Base-by-base conservation (phyloP, 1,140 invertebrate genomes). In the Drosophila orosa region DNA sequence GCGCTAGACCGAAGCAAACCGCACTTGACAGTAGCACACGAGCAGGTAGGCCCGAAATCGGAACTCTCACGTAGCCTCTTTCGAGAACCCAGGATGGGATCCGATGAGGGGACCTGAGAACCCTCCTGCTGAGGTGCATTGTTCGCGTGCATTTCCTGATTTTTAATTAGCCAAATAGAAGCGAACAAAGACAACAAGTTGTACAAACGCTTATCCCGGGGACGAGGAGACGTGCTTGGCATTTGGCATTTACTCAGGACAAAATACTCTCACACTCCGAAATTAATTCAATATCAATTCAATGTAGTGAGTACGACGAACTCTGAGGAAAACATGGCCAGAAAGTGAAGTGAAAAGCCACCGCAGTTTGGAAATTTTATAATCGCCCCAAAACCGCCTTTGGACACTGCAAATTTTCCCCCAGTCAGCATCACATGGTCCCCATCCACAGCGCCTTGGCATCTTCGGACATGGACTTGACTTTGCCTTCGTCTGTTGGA, bases 81-180 rank as follows among this genome's bases (percentile, higher is more conserved):
- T 6, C 40, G 2, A 27, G 25, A 56, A 67, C 12, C 29, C 42
- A 27, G 65, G 54, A 55, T 72, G 42, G 52, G 39, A 29, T 47
- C 61, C 61, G n/a, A 31, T n/a, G n/a, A 37, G 50, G 67, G 24
- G 2, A 15, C 54, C 15, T 31, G 7, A 50, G 29, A 12, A 13
- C 45, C 22, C 33, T 24, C 47, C 27, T 8, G 25, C 25, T 12
- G 6, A 0, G 22, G 29, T 3, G 60, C 44, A 78, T 82, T 81
- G 74, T 82, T 68, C 55, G 48, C 9, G 67, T 67, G 79, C 79
- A 81, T 82, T 83, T 82, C 74, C 79, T 74, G 67, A 81, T 81
- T 78, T 82, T 82, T 78, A 83, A 82, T 82, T 83, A 83, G 74
- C 68, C 79, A 74, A 83, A 71, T 56, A 78, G 25, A 69, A 47